These are phyloP conservation scores for Leptura quadrifasciata DNA, from an alignment of 2,888 invertebrate genomes.

Conservation along the genomic window DNA sequence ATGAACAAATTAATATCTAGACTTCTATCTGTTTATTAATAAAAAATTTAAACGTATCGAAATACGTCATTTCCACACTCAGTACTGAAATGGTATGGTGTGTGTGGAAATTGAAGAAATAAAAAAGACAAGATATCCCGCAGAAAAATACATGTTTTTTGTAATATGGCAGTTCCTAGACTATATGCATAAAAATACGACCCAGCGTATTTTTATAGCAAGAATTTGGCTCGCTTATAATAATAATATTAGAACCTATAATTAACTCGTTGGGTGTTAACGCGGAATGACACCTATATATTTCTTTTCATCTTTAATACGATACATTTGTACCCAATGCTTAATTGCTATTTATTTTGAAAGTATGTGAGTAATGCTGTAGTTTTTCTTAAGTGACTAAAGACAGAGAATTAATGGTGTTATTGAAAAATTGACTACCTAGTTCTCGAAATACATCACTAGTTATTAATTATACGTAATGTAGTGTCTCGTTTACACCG, in stretches of 20 bases:
- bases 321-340: neutral
- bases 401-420: neutral
- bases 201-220: neutral
- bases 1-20: too few species aligned
- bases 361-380: constrained; percentile 3
- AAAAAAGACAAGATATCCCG: too few species aligned
- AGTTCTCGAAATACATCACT: neutral
- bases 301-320: neutral
- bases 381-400: neutral
- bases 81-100: too few species aligned
- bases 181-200: neutral
- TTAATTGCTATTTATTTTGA: constrained; percentile 2
- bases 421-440: neutral
- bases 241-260: neutral
- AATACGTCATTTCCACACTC: too few species aligned
- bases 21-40: too few species aligned
- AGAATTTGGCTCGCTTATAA: neutral
- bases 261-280: neutral
- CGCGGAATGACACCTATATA: neutral
- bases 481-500: neutral
- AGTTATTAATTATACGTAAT: neutral
- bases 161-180: neutral
- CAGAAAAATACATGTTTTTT: too few species aligned
- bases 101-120: too few species aligned
- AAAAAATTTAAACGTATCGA: too few species aligned